Evolutionary conservation across 2,888 invertebrate species (phyloP), one percentile per base, ranked within the genome.

Genomic region (Cabera pusaria): DNA sequence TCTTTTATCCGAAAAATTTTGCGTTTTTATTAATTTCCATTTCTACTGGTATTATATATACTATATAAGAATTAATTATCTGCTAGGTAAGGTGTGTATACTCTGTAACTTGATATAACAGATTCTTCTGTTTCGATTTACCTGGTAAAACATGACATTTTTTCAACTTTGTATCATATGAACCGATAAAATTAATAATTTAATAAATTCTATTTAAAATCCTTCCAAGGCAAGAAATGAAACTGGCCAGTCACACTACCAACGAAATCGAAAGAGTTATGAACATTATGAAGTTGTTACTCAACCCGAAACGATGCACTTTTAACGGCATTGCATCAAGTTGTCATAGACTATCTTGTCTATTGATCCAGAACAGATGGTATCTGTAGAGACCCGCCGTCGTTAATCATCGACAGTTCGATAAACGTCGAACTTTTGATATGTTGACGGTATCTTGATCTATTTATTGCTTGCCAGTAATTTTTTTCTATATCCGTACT

Each of bases 251-350:
- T 77, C 74, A 74, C 67, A 62, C 28, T 10, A 3, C 11, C 25
- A 8, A 64, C 56, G 62, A 72, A 76, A 78, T 76, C 68, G 73
- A 74, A 76, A 70, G 62, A 67, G 57, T 66, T 72, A 77, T 75
- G 55, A 72, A 14, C 14, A 14, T 14, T 14, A 14, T 14, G 55
- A 72, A 73, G 73, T 60, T 59, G 72, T 82, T 80, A 72, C 79
- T 67, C 59, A 77, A 83, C 64, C n/a, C n/a, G n/a, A n/a, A n/a
- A n/a, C 71, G 57, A 56, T 74, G 73, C 74, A 51, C 44, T 53
- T 59, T 59, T 57, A 59, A 59, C 60, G 59, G 59, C 58, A 47
- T 51, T 56, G 51, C 64, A 66, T 68, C 68, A 61, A 66, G 59
- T 51, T 50, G 59, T 57, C 53, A 38, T 29, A 25, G 28, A 28